A percentile compares a stretch with the other conserved stretches of the same genome.
Conservation (phyloP, 2,888 invertebrate genomes). For the Raillietiella orientalis region DNA sequence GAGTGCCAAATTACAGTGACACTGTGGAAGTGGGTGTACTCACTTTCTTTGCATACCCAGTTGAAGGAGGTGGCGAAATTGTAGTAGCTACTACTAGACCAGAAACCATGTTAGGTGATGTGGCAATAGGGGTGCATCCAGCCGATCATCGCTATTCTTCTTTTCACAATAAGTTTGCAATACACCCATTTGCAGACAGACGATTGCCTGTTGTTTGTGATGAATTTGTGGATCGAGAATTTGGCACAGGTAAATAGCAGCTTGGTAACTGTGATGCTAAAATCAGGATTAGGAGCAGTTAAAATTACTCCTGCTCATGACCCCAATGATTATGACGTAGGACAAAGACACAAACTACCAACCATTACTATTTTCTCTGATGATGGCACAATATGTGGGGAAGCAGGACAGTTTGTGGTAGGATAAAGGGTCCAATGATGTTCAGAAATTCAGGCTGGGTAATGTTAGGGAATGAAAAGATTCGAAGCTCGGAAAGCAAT, state of each 20-base stretch:
- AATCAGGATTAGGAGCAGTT: constrained; percentile 36
- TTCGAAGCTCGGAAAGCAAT: constrained; percentile 63
- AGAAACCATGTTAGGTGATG: constrained; percentile 91
- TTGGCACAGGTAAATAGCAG: constrained; percentile 61
- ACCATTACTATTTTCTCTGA: constrained; percentile 71
- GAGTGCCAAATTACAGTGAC: constrained; percentile 66
- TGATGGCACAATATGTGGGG: constrained; percentile 45
- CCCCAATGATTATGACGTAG: constrained; percentile 82
- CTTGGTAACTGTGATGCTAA: background rate
- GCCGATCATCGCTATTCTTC: constrained; percentile 51
- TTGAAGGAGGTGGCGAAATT: constrained; percentile 28
- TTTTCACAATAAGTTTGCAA: constrained; percentile 41
- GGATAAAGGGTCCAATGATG: too few relatives aligned
- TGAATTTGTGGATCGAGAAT: constrained; percentile 70
- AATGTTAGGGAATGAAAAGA: too few relatives aligned
- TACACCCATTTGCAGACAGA: constrained; percentile 55
- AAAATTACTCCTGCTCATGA: constrained; percentile 98
- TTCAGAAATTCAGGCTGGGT: too few relatives aligned
- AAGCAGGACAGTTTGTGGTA: constrained; percentile 40
- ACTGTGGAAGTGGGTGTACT: constrained; percentile 81
- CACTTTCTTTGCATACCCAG: constrained; percentile 62
- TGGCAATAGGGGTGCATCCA: constrained; percentile 93
- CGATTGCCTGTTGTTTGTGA: constrained; percentile 63
- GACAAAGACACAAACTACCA: constrained; percentile 50
- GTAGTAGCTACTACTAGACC: constrained; percentile 88